Conservation (phyloP, 2,113 vertebrate genomes). For the Pycnonotus jocosus region DNA sequence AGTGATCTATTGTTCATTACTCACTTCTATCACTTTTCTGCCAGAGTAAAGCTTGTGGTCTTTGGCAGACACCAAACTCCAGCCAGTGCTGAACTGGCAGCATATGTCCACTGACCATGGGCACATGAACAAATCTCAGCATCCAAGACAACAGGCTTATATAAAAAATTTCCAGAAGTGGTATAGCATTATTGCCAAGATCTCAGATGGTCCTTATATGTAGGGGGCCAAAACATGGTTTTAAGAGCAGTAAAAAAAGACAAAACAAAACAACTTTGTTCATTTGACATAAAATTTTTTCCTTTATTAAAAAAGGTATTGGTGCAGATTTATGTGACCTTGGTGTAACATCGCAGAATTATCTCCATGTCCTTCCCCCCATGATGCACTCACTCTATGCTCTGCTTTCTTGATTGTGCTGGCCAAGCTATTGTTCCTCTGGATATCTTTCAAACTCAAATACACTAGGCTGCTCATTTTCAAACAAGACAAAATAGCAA, state of each 20-base stretch:
- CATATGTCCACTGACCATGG: fast-evolving
- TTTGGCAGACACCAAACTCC: background rate
- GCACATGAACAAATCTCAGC: background rate
- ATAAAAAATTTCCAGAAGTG: background rate
- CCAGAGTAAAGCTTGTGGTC: background rate
- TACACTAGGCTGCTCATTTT: background rate
- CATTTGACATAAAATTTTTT: background rate
- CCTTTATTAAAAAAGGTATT: background rate
- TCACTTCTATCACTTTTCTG: background rate
- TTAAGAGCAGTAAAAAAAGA: background rate
- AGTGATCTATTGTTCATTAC: background rate
- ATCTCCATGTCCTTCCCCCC: background rate
- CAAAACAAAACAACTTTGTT: background rate
- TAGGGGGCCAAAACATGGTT: background rate
- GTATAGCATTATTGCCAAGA: background rate
- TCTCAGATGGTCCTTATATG: background rate
- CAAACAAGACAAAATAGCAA: background rate
- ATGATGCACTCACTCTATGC: fast-evolving
- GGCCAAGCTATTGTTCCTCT: background rate
- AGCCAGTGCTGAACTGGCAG: background rate
- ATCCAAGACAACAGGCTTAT: background rate
- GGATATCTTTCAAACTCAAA: background rate
- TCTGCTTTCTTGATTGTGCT: background rate
- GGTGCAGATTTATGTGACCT: background rate
- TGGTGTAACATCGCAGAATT: background rate